phyloP scores from a whole-genome alignment of 2,797 vertebrate genomes.

The Neosilurus hyrtlii region DNA sequence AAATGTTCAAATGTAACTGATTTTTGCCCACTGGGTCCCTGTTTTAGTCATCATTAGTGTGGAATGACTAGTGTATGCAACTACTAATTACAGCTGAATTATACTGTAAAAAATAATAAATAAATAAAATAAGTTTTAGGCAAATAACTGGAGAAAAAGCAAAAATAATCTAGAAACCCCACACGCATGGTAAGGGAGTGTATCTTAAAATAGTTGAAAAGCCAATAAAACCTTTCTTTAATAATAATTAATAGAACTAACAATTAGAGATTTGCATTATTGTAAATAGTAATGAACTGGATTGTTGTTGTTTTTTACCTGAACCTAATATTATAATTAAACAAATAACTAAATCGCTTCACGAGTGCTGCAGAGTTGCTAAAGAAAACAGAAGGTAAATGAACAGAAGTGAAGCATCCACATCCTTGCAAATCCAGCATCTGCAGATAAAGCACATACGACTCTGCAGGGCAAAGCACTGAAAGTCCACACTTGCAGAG shows the following conservation, averaged over 20 bases:
- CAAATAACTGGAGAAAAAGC: not conserved
- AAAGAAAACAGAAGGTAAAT: slow-evolving; percentile 14
- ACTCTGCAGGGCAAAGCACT: slow-evolving; percentile 29
- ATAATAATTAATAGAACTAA: not conserved
- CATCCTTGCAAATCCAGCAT: slow-evolving; percentile 46
- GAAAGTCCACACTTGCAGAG: slow-evolving; percentile 70
- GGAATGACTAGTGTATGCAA: not conserved
- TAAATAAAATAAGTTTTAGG: not conserved
- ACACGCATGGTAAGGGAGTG: not conserved
- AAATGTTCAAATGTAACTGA: too few species aligned
- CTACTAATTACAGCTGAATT: not conserved
- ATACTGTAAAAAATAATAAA: not conserved
- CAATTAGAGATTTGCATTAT: not conserved
- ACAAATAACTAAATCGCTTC: not conserved
- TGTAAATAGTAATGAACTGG: not conserved
- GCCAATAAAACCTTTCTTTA: not conserved
- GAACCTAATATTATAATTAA: not conserved
- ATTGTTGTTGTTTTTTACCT: not conserved
- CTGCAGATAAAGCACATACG: slow-evolving; percentile 49
- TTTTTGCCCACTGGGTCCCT: too few species aligned
- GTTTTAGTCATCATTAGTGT: too few species aligned
- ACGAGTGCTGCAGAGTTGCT: not conserved
- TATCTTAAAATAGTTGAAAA: not conserved
- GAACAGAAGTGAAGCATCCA: slow-evolving; percentile 9
- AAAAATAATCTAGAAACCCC: not conserved